Evolutionary conservation across 1,140 invertebrate species (phyloP).

Genomic region (Tenebrio molitor): DNA sequence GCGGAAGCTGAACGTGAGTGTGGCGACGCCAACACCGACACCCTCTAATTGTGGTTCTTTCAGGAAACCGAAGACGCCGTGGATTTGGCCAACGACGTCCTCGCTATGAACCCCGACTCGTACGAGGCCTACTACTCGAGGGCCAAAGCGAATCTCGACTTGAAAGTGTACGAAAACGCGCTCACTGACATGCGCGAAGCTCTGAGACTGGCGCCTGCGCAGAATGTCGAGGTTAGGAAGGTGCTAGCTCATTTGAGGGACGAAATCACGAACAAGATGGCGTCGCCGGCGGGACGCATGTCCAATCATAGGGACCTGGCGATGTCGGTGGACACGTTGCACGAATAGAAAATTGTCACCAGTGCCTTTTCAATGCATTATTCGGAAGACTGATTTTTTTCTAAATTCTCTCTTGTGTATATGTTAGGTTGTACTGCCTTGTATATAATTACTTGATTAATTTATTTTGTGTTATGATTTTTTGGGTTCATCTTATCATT

Average conservation of each 20-base stretch:
- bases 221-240: slow-evolving; percentile 77
- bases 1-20: slow-evolving; percentile 92
- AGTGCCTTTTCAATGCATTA: slow-evolving; percentile 51
- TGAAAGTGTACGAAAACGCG: slow-evolving; percentile 73
- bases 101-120: slow-evolving; percentile 85
- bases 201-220: slow-evolving; percentile 74
- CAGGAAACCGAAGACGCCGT: slow-evolving; percentile 87
- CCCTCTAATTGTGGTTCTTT: slow-evolving; percentile 7
- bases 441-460: slow-evolving; percentile 50
- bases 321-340: slow-evolving; percentile 65
- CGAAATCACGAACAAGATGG: slow-evolving; percentile 70
- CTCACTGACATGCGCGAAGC: slow-evolving; percentile 79
- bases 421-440: slow-evolving; percentile 38
- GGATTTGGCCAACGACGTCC: slow-evolving; percentile 87
- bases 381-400: slow-evolving; percentile 52
- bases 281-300: slow-evolving; percentile 60
- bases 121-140: slow-evolving; percentile 95
- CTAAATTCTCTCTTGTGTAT: slow-evolving; percentile 49
- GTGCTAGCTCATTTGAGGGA: slow-evolving; percentile 77
- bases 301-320: slow-evolving; percentile 62
- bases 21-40: background rate
- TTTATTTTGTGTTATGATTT: slow-evolving; percentile 50
- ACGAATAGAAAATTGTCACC: slow-evolving; percentile 57
- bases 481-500: slow-evolving; percentile 54
- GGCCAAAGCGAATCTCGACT: slow-evolving; percentile 86